phyloP scores from a whole-genome alignment of 2,113 vertebrate genomes.

The Cepphus grylle region DNA sequence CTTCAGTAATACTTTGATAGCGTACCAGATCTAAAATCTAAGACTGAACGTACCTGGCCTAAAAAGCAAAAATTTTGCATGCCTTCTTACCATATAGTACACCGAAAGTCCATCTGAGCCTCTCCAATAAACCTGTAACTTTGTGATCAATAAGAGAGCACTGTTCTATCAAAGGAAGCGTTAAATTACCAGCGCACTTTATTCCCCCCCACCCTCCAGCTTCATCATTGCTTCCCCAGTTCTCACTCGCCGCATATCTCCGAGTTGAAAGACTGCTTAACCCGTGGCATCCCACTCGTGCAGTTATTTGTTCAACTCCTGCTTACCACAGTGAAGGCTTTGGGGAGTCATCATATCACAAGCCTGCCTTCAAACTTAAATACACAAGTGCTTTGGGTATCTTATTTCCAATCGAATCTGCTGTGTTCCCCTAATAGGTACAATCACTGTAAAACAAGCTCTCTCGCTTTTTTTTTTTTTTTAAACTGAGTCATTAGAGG shows the following conservation, averaged over 20 bases:
- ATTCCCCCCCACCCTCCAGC: not conserved
- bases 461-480: not conserved
- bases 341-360: slow-evolving; percentile 6
- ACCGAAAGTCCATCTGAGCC: not conserved
- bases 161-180: not conserved
- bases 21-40: not conserved
- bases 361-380: slow-evolving; percentile 7
- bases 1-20: not conserved
- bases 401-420: slow-evolving; percentile 27
- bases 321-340: not conserved
- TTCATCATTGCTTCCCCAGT: not conserved
- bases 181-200: slow-evolving; percentile 18
- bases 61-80: not conserved
- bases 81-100: not conserved
- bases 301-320: not conserved
- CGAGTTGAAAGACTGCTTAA: slow-evolving; percentile 36
- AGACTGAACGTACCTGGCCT: not conserved
- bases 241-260: not conserved
- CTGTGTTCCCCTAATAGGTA: not conserved
- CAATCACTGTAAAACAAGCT: slow-evolving; percentile 44
- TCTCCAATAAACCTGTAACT: not conserved
- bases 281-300: not conserved
- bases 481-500: not conserved
- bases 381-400: slow-evolving; percentile 18
- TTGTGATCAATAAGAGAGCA: not conserved